A percentile compares a stretch with the other conserved stretches of the same genome.
Conservation (phyloP, 2,797 vertebrate genomes). For the Anguilla megastoma region DNA sequence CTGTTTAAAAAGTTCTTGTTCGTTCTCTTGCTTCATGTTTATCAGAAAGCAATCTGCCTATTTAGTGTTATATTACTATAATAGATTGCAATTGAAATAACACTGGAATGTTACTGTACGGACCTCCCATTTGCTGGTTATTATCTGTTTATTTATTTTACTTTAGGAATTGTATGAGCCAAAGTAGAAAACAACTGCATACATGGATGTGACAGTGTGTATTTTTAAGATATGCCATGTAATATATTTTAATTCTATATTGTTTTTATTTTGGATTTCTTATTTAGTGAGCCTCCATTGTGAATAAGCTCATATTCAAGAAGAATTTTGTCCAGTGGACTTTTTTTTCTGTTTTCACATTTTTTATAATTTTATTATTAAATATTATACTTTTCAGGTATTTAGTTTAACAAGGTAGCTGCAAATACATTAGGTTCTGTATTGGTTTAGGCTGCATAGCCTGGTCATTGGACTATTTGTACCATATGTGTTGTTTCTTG, state of each 20-base stretch:
- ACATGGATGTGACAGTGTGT: not conserved
- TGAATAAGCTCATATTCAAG: not conserved
- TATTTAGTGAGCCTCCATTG: not conserved
- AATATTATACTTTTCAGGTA: not conserved
- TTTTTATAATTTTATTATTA: too few relatives aligned
- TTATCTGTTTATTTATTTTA: too few relatives aligned
- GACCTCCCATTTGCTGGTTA: too few relatives aligned
- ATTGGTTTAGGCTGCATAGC: not conserved
- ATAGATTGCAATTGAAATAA: not conserved
- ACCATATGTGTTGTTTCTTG: constrained; percentile 7
- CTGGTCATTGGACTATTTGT: not conserved
- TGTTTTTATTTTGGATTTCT: not conserved
- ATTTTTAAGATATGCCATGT: not conserved
- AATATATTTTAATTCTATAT: not conserved
- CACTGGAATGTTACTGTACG: too few relatives aligned
- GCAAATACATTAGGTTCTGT: not conserved
- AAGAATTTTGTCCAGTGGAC: not conserved
- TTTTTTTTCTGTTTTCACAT: not conserved
- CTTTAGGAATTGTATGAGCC: too few relatives aligned
- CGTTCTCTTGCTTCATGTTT: constrained; percentile 24
- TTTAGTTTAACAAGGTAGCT: not conserved
- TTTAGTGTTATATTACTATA: constrained; percentile 3
- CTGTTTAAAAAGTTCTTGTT: too few relatives aligned
- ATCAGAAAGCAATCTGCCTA: constrained; percentile 19
- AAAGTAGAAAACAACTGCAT: not conserved